Percentiles rank a stretch among this genome's conserved stretches.
phyloP scores from a whole-genome alignment of 2,113 vertebrate genomes.

The Microcebus griseorufus region DNA sequence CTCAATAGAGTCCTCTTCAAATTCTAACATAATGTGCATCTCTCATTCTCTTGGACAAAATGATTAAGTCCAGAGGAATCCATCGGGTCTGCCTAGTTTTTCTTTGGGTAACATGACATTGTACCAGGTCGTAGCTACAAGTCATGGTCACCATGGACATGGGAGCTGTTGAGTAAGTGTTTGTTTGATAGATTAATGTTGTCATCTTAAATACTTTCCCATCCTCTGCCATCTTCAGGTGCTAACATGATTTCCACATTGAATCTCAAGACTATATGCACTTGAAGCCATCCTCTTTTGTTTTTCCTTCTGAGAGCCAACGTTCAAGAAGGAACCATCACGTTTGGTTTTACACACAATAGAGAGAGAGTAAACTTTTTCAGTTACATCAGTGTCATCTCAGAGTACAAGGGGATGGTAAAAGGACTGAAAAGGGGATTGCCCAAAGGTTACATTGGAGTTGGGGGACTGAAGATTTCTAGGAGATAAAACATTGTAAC shows the following conservation, averaged over 20 bases:
- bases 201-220: slow-evolving; percentile 14
- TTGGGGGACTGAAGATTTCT: neutral
- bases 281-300: neutral
- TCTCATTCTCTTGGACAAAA: neutral
- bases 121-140: neutral
- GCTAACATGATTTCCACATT: neutral
- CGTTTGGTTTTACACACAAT: neutral
- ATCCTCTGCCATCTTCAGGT: neutral
- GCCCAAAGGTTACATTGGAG: neutral
- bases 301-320: slow-evolving; percentile 27
- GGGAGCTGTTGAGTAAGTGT: neutral
- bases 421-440: neutral
- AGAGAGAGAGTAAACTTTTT: neutral
- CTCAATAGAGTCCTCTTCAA: neutral
- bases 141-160: neutral
- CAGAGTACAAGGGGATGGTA: neutral
- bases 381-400: neutral
- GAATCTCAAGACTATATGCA: neutral
- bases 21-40: neutral
- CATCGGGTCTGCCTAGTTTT: neutral
- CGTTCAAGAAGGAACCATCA: neutral
- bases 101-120: neutral
- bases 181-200: neutral
- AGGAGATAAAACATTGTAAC: slow-evolving; percentile 3
- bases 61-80: neutral